phyloP scores from a whole-genome alignment of 2,113 vertebrate genomes.

The Chaenocephalus aceratus region DNA sequence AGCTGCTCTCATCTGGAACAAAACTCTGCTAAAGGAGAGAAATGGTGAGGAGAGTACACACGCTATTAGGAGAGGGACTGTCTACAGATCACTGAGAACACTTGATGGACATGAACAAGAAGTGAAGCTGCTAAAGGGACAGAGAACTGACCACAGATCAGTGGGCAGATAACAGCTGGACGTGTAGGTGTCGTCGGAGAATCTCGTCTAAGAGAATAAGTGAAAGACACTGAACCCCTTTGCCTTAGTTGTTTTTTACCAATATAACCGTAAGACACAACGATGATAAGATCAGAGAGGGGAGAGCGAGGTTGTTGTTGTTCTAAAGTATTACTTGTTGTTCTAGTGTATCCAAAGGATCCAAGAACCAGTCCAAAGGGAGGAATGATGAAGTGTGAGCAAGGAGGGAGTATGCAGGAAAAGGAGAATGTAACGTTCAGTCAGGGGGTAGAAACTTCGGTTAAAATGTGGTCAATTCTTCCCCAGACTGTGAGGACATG shows the following conservation, averaged over 20 bases:
- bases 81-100: conserved; percentile 28
- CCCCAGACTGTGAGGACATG: not conserved
- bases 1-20: conserved; percentile 59
- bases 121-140: not conserved
- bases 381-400: no score
- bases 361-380: no score
- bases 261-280: no score
- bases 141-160: conserved; percentile 10
- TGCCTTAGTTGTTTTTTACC: no score
- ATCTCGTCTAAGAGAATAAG: not conserved
- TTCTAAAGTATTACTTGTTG: no score
- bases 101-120: not conserved
- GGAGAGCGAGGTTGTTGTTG: no score
- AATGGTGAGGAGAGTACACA: conserved; percentile 32
- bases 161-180: not conserved
- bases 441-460: no score
- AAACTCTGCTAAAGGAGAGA: conserved; percentile 35
- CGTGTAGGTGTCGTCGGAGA: not conserved
- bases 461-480: no score
- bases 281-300: no score
- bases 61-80: conserved; percentile 19
- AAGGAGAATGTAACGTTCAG: no score
- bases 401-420: no score
- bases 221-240: not conserved
- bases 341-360: no score